Base-by-base conservation (phyloP, 2,113 vertebrate genomes). In the Toxostoma redivivum region DNA sequence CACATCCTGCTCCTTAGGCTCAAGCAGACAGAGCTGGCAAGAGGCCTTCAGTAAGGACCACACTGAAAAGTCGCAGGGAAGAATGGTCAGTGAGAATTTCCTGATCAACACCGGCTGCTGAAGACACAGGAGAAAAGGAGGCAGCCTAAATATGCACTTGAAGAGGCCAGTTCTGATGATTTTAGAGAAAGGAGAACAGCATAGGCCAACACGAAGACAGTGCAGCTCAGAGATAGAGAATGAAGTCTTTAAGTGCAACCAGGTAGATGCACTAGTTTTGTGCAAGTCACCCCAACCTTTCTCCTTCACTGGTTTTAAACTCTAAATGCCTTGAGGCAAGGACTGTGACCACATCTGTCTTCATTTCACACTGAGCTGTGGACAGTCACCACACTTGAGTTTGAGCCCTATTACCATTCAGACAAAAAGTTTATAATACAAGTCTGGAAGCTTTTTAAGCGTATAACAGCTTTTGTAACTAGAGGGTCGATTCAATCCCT, bases 81-180 rank as follows among this genome's bases (percentile, higher is more conserved):
- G 40, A 30, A 17, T 1, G 1, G 42, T 27, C 58, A 37, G 16
- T 27, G 20, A 81, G 56, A n/a, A 21, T 21, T 72, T 58, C n/a
- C 44, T 44, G 48, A 51, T 21, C 44, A 64, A 35, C 1, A 3
- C 1, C 0, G 0, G 37, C 58, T 72, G 40, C 15, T 31, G 27
- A 37, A 69, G 24, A 53, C 60, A 10, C 2, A 2, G 31, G 9
- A 65, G 8, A 42, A 71, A 54, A 54, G 7, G 13, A 57, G 24
- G 23, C 47, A 79, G 64, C 8, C 28, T 74, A 57, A 84, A 54
- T 7, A 66, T 76, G 31, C 24, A 16, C 15, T 50, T 78, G 9
- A 15, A 37, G 66, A 78, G 14, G 25, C 12, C 11, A 53, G 4
- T 51, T 64, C 24, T 37, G 24, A 13, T 2, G 2, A 37, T 48